phyloP scores from a whole-genome alignment of 2,113 vertebrate genomes.

The Eulemur rufifrons region DNA sequence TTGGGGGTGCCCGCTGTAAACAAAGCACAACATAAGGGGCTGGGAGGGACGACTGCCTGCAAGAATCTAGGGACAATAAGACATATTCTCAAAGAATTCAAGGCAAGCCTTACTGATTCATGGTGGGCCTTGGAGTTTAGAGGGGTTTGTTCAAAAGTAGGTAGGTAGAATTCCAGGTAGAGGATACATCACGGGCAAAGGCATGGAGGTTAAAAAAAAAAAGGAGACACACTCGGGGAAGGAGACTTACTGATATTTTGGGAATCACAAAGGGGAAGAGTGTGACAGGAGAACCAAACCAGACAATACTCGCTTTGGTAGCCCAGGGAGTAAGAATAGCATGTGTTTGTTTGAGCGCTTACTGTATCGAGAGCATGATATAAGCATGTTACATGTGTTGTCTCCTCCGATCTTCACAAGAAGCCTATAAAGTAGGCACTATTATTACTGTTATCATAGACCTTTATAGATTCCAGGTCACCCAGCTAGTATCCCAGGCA shows the following conservation, averaged over 20 bases:
- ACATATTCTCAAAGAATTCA: background rate
- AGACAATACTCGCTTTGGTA: background rate
- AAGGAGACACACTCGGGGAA: background rate
- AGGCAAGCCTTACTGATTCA: background rate
- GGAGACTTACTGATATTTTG: background rate
- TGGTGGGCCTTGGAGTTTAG: background rate
- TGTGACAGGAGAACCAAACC: background rate
- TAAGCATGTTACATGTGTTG: background rate
- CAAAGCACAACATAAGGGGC: background rate
- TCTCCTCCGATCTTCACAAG: background rate
- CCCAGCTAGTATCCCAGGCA: background rate
- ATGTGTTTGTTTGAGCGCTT: background rate
- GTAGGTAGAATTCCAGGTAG: background rate
- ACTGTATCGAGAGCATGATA: background rate
- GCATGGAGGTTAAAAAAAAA: background rate
- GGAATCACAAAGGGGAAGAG: background rate
- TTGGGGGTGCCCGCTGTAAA: background rate
- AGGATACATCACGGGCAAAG: background rate
- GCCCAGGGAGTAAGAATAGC: background rate
- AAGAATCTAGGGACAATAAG: background rate
- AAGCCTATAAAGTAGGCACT: background rate
- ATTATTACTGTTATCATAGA: background rate
- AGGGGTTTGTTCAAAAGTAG: background rate
- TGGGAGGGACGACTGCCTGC: background rate
- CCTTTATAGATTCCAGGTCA: background rate